Evolutionary conservation across 1,140 invertebrate species (phyloP), one percentile per base, ranked within the genome.

Genomic region (Drosophila funebris): DNA sequence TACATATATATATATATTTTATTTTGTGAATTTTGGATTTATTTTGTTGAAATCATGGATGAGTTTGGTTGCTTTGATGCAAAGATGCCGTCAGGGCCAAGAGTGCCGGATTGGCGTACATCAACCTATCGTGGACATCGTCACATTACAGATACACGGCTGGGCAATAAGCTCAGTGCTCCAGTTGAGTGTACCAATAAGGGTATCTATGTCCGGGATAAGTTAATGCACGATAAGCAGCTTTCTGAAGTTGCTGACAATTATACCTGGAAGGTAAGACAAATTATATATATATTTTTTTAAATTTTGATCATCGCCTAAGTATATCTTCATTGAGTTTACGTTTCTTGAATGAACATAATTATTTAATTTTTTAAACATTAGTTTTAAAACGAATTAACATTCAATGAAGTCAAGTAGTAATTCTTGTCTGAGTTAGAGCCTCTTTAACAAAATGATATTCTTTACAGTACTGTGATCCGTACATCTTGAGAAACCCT

Each of bases 31-130:
- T 20, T 50, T 37, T 61, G 31, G n/a, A 71, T 63, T 68, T 63
- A 13, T 13, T 20, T 58, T 52, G 9, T 62, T 60, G 13, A 52
- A 24, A 54, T 50, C 62, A 85, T 91, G 78, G 84, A 91, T 67
- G 90, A 78, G 8, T 91, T 85, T 41, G 90, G 83, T 36, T 81
- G 80, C 48, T 84, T 88, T 5, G 90, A 91, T 72, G 73, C 89
- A 41, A 90, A 88, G 73, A 52, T 53, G 13, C 90, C 90, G 0
- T 33, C 24, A 1, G 54, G 36, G 13, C 60, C 73, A 3, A 58
- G 48, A n/a, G 37, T 76, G 7, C 33, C 62, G 1, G 90, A 91
- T 68, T 78, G 76, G 85, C 72, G 90, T 11, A 91, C 90, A 4
- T 84, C 90, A 1, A 67, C 68, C 0, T 90, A 91, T 62, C 73